These are phyloP conservation scores for Ploceus nigricollis DNA, from an alignment of 2,113 vertebrate genomes.

Conservation along the genomic window DNA sequence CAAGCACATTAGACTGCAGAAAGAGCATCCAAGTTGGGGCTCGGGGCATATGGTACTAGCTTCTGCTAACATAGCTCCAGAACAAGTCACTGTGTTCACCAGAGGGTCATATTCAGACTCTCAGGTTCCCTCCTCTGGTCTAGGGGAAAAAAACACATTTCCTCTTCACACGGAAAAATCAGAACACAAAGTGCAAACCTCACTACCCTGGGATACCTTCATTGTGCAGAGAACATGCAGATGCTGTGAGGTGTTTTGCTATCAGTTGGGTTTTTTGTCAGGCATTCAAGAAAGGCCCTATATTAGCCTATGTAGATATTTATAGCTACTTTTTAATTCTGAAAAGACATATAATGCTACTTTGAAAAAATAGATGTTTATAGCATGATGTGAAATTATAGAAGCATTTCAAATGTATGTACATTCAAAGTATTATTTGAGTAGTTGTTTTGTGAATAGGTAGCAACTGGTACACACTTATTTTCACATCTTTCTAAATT, in stretches of 20 bases:
- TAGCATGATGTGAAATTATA: neutral
- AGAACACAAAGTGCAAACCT: neutral
- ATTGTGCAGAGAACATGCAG: neutral
- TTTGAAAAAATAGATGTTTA: neutral
- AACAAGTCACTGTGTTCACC: slow-evolving; percentile 80
- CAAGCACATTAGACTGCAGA: slow-evolving; percentile 93
- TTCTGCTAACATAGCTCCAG: slow-evolving; percentile 86
- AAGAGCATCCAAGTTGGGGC: slow-evolving; percentile 90
- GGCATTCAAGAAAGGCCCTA: neutral
- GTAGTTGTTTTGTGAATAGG: neutral
- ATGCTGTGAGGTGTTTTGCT: neutral
- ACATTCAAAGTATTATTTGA: neutral
- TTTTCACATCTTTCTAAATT: neutral
- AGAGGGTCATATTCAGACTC: slow-evolving; percentile 75
- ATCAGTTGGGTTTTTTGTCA: neutral
- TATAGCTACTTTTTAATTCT: neutral
- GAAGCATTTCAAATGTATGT: neutral
- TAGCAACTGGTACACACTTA: neutral
- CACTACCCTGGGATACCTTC: neutral
- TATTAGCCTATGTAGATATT: neutral
- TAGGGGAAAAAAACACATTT: neutral
- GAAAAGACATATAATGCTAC: neutral
- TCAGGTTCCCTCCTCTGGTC: slow-evolving; percentile 77
- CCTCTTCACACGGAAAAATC: neutral
- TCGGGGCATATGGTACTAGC: slow-evolving; percentile 89